Percentiles rank a stretch among this genome's conserved stretches.
Evolutionary conservation across 2,113 vertebrate species (phyloP).

Genomic region (Bubo bubo): DNA sequence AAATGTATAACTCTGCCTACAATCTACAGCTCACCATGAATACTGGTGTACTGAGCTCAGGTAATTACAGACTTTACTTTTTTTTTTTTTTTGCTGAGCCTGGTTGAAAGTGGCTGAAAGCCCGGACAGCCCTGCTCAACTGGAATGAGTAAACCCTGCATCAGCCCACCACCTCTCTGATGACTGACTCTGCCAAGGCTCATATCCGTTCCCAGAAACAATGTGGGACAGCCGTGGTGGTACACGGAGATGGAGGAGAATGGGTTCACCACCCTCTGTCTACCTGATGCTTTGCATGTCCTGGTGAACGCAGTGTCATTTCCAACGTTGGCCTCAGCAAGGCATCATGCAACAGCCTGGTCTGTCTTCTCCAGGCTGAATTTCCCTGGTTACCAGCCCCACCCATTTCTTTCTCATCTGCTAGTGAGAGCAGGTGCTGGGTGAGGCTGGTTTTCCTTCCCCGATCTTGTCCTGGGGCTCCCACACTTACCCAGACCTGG

Average conservation of each 20-base stretch:
- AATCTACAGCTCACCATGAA: not conserved
- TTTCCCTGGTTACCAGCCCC: not conserved
- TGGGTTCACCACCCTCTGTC: too few relatives aligned
- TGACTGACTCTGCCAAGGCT: not conserved
- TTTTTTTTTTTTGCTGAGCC: not conserved
- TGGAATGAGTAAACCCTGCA: not conserved
- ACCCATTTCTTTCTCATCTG: not conserved
- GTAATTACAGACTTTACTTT: not conserved
- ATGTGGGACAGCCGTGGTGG: not conserved
- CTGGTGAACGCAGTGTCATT: not conserved
- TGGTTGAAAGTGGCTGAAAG: not conserved
- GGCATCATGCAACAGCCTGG: not conserved
- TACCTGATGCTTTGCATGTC: not conserved
- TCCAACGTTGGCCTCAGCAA: not conserved
- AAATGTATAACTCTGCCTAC: not conserved
- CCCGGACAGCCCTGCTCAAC: not conserved
- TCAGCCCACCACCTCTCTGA: not conserved
- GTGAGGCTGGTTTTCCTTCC: not conserved
- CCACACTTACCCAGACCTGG: not conserved
- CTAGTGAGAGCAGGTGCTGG: rapidly evolving
- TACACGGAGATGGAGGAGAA: not conserved
- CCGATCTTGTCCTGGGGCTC: not conserved
- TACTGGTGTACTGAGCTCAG: not conserved
- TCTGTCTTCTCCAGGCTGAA: not conserved
- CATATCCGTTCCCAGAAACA: not conserved